These are phyloP conservation scores for Aphelenchoides bicaudatus DNA, from an alignment of 2,888 invertebrate species.

Conservation along the genomic window DNA sequence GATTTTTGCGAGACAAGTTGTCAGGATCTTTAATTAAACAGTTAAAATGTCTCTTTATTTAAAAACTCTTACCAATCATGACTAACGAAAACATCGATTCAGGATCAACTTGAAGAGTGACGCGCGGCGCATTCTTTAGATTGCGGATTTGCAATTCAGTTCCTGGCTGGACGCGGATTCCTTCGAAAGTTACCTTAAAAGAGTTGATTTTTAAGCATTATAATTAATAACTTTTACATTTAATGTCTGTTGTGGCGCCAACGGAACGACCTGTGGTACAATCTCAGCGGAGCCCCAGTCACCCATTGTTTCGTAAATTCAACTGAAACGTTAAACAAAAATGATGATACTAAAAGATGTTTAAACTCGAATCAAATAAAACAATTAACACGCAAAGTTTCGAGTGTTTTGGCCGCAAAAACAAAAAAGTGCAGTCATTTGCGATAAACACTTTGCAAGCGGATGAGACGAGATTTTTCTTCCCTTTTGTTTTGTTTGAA, in stretches of 20 bases:
- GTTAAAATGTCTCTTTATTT: conserved; percentile 10
- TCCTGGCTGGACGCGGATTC: conserved; percentile 56
- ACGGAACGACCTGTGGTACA: conserved; percentile 55
- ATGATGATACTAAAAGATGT: too few relatives aligned
- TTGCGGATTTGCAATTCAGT: conserved; percentile 49
- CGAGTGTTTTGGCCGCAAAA: too few relatives aligned
- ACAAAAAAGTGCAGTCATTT: too few relatives aligned
- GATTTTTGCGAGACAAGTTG: conserved; percentile 60
- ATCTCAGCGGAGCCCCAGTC: conserved; percentile 58
- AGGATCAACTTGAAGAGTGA: conserved; percentile 55
- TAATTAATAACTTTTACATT: conserved; percentile 31
- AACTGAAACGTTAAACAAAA: too few relatives aligned
- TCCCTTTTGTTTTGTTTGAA: too few relatives aligned
- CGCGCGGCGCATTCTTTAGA: conserved; percentile 57
- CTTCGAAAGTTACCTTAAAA: conserved; percentile 56
- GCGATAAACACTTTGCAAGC: too few relatives aligned
- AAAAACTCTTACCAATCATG: conserved; percentile 53
- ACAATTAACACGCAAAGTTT: too few relatives aligned
- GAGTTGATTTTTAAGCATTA: background rate
- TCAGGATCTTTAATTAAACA: conserved; percentile 54
- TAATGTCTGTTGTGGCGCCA: conserved; percentile 49
- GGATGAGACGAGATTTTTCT: too few relatives aligned
- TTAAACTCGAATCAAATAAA: too few relatives aligned
- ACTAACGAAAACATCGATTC: conserved; percentile 57
- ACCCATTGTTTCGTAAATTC: too few relatives aligned